Conservation (phyloP, 2,797 vertebrate species). For the Trichosurus vulpecula region DNA sequence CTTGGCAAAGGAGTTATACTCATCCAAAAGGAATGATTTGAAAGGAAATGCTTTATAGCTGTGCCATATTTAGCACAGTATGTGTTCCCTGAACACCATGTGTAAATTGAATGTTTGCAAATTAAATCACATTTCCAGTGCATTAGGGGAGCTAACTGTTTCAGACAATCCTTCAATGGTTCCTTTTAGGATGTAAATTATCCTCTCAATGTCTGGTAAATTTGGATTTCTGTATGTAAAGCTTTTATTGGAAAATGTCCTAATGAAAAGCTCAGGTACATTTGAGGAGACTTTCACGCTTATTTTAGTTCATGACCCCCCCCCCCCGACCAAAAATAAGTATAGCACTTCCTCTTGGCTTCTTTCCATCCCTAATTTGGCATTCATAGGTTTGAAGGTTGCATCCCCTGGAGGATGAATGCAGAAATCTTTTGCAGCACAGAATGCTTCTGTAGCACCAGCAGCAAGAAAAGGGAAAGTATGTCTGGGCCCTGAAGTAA, state of each 20-base stretch:
- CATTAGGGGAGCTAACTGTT: neutral
- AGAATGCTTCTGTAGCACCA: neutral
- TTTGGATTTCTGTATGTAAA: neutral
- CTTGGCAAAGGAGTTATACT: neutral
- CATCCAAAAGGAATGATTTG: constrained; percentile 14
- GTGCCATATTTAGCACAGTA: neutral
- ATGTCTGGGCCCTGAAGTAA: neutral
- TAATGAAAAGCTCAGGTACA: neutral
- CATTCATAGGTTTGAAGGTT: neutral
- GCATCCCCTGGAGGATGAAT: neutral
- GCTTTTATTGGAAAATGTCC: neutral
- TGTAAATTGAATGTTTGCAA: constrained; percentile 13
- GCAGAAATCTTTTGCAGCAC: neutral
- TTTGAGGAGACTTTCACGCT: neutral
- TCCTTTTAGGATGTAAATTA: neutral
- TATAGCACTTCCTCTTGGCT: neutral
- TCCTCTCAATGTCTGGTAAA: neutral
- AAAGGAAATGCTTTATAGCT: constrained; percentile 4
- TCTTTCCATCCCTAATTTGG: neutral
- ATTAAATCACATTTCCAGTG: constrained; percentile 12
- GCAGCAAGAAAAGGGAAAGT: neutral
- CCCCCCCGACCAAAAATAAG: neutral
- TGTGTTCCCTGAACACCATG: neutral
- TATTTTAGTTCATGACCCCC: neutral
- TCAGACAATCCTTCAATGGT: constrained; percentile 4